Evolutionary conservation across 2,888 invertebrate genomes (phyloP).

Genomic region (Drosophila affinis): DNA sequence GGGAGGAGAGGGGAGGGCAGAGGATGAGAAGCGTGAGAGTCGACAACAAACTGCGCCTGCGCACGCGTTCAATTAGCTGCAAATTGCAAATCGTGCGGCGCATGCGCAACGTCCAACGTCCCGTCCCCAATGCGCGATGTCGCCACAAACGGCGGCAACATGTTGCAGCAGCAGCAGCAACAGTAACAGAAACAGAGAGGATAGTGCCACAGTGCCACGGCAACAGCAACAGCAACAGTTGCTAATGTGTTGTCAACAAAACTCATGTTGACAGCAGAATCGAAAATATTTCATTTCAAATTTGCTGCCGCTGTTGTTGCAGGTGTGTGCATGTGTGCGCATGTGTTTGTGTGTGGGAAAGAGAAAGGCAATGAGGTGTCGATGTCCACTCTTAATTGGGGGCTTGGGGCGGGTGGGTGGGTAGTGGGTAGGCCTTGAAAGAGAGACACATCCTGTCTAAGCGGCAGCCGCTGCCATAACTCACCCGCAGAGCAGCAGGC

Average conservation of each 20-base stretch:
- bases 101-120: conserved; percentile 65
- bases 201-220: conserved; percentile 16
- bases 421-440: conserved; percentile 19
- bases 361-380: conserved; percentile 30
- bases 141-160: conserved; percentile 65
- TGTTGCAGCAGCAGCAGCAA: conserved; percentile 17
- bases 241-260: conserved; percentile 79
- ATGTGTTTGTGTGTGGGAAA: conserved; percentile 25
- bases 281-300: conserved; percentile 80
- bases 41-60: conserved; percentile 69
- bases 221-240: conserved; percentile 56
- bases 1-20: conserved; percentile 3
- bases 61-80: conserved; percentile 79
- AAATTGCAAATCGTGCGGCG: conserved; percentile 78
- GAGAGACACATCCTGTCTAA: conserved; percentile 39
- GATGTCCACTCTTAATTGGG: conserved; percentile 39
- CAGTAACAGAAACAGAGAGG: neutral
- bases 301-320: conserved; percentile 44
- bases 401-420: neutral
- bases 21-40: conserved; percentile 53
- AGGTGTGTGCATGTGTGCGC: conserved; percentile 35
- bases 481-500: conserved; percentile 12
- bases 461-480: conserved; percentile 23
- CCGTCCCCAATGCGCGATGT: conserved; percentile 53
- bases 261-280: conserved; percentile 77